Evolutionary conservation across 2,888 invertebrate genomes (phyloP).

Genomic region (Eilema depressum): DNA sequence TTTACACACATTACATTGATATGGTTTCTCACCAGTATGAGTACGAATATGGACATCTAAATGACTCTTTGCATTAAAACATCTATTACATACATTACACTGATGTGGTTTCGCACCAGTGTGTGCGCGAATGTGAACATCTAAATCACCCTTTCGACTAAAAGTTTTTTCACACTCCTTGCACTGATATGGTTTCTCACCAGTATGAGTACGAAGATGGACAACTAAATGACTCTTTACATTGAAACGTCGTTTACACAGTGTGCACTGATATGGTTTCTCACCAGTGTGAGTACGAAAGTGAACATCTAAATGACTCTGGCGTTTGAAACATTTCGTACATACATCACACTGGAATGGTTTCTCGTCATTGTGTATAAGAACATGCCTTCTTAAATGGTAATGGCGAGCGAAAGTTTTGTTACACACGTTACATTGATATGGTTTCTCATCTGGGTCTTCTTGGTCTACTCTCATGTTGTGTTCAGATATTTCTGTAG

Average conservation of each 20-base stretch:
- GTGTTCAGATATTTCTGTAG: neutral
- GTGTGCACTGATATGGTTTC: neutral
- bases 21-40: constrained; percentile 15
- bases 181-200: constrained; percentile 3
- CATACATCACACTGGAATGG: too few relatives aligned
- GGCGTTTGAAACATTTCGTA: neutral
- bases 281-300: neutral
- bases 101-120: neutral
- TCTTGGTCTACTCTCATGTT: neutral
- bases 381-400: too few relatives aligned
- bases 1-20: constrained; percentile 8
- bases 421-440: neutral
- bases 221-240: neutral
- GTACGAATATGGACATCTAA: constrained; percentile 8
- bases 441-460: neutral
- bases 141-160: neutral
- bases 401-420: neutral
- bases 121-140: neutral
- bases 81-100: constrained; percentile 6
- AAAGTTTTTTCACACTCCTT: neutral
- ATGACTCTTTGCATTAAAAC: constrained; percentile 6
- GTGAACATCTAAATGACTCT: neutral
- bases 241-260: neutral
- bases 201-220: neutral
- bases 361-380: too few relatives aligned